Base-by-base conservation (phyloP, 2,797 vertebrate species). In the Halcyon chelicuti region DNA sequence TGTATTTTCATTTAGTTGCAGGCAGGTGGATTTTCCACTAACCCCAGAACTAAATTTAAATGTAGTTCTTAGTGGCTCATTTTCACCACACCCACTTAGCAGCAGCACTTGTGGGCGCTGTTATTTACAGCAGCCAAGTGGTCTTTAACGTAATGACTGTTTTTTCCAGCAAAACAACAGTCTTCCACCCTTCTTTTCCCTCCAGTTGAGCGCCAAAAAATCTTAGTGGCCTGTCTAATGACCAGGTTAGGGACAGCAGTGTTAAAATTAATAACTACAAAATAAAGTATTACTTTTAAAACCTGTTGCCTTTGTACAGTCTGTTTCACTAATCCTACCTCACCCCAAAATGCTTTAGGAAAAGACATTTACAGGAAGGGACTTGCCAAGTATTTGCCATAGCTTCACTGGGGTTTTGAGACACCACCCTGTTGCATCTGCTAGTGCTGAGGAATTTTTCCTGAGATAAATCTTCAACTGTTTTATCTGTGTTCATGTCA, bases 11-110 rank as follows among this genome's bases (percentile, higher is more conserved):
- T 95, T 93, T 47, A 83, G 52, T 70, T 80, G 66, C 25, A 72
- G 78, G 94, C 94, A 95, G 93, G 88, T 97, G 93, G 90, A 96
- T 97, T 97, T 98, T 97, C 98, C 98, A 96, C 95, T 90, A 47
- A 54, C 28, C 54, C 87, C 80, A 72, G 63, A 71, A 90, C 85
- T 88, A 83, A 90, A 95, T 94, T 95, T 95, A 96, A 96, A 90
- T 20, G 87, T 29, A 71, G 84, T 51, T 68, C 39, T 94, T 73
- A 65, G 82, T 42, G 87, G 87, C 65, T 91, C 12, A 2, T 68
- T 82, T 90, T 91, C 72, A 84, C 97, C 96, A 96, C 97, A 96
- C 97, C 97, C 96, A 82, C 88, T 86, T n/a, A 71, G 67, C 86
- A 88, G 87, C 42, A 76, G 87, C 93, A 66, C 47, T 80, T 95